Conservation (phyloP, 2,888 invertebrate genomes). For the Agrotis puta region DNA sequence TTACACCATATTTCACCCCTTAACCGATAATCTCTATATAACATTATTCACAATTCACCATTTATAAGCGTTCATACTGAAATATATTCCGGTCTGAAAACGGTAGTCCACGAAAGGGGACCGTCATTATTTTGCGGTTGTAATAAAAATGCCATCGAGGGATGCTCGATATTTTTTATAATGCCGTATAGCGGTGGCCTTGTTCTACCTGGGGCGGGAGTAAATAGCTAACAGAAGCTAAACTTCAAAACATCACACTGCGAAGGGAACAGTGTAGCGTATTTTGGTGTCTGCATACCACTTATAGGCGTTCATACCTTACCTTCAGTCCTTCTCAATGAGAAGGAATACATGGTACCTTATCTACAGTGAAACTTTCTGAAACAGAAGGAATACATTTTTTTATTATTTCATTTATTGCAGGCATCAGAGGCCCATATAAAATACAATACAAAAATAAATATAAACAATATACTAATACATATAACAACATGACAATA, state of each 20-base stretch:
- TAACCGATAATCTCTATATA: conserved; percentile 59
- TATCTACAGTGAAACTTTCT: too few relatives aligned
- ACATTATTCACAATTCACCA: conserved; percentile 65
- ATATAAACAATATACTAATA: too few relatives aligned
- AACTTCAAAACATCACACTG: background rate
- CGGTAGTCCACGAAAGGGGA: conserved; percentile 68
- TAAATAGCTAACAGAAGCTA: conserved; percentile 19
- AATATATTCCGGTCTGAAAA: conserved; percentile 69
- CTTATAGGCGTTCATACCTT: too few relatives aligned
- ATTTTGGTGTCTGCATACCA: too few relatives aligned
- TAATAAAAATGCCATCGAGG: conserved; percentile 79
- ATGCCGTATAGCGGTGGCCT: conserved; percentile 64
- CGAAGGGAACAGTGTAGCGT: background rate
- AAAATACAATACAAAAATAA: too few relatives aligned
- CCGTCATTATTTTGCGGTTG: conserved; percentile 79
- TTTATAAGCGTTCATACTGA: conserved; percentile 66
- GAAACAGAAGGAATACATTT: too few relatives aligned
- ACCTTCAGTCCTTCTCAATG: too few relatives aligned
- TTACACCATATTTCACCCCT: conserved; percentile 59
- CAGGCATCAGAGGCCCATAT: too few relatives aligned
- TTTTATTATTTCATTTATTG: too few relatives aligned
- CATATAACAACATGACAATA: too few relatives aligned
- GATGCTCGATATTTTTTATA: conserved; percentile 76
- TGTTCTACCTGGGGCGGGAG: conserved; percentile 57
- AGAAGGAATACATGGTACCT: too few relatives aligned